Percentiles rank a stretch among this genome's conserved stretches.
Evolutionary conservation across 1,140 invertebrate genomes (phyloP).

Genomic region (Daktulosphaira vitifoliae): DNA sequence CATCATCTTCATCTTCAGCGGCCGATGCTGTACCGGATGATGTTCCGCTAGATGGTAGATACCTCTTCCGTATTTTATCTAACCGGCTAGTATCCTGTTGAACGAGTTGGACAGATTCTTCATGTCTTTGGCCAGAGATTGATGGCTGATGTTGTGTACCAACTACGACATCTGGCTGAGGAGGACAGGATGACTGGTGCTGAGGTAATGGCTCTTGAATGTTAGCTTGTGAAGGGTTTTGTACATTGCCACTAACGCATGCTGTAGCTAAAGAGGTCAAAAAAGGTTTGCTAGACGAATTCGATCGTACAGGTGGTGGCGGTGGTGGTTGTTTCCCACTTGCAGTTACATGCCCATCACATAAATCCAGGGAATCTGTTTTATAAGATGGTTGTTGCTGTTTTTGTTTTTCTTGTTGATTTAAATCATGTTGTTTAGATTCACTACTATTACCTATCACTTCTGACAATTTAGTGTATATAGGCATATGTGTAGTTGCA

Average conservation of each 20-base stretch:
- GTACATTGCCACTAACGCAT: constrained; percentile 48
- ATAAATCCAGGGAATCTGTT: constrained; percentile 5
- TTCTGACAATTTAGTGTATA: constrained; percentile 60
- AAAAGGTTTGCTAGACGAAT: constrained; percentile 52
- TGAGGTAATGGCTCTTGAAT: not conserved
- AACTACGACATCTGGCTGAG: constrained; percentile 58
- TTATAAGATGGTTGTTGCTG: constrained; percentile 51
- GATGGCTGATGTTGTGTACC: constrained; percentile 54
- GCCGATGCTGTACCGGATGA: constrained; percentile 36
- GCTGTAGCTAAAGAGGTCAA: constrained; percentile 63
- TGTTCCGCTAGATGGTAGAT: constrained; percentile 37
- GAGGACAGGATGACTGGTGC: constrained; percentile 35
- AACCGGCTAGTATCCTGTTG: constrained; percentile 70
- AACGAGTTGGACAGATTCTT: constrained; percentile 73
- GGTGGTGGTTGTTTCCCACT: not conserved
- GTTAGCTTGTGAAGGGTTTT: not conserved
- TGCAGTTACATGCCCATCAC: constrained; percentile 9
- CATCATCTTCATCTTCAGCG: constrained; percentile 51
- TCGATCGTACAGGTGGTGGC: not conserved
- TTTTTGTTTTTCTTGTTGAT: constrained; percentile 34
- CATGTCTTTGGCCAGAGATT: constrained; percentile 44
- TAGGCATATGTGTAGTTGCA: constrained; percentile 43
- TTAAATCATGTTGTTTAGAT: constrained; percentile 22
- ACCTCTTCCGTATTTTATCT: constrained; percentile 69
- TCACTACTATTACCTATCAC: constrained; percentile 44